phyloP scores from a whole-genome alignment of 2,888 invertebrate genomes.

The Catonia carolina region DNA sequence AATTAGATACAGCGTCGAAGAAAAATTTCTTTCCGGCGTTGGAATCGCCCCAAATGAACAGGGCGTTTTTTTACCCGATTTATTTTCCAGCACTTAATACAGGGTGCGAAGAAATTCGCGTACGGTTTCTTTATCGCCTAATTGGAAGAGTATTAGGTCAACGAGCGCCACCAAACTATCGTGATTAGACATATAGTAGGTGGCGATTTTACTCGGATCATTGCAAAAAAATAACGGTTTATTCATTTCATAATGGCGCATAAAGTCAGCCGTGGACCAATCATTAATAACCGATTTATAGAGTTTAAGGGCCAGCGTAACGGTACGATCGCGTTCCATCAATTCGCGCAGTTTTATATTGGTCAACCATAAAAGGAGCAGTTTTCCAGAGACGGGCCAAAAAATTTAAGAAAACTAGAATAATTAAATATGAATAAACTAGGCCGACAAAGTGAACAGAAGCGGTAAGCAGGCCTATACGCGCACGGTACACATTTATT shows the following conservation, averaged over 20 bases:
- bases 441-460: too few relatives aligned
- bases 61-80: background rate
- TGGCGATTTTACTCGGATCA: background rate
- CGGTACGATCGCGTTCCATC: too few relatives aligned
- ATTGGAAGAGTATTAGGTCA: background rate
- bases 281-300: too few relatives aligned
- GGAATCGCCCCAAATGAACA: background rate
- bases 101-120: background rate
- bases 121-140: background rate
- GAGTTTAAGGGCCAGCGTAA: too few relatives aligned
- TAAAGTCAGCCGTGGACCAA: background rate
- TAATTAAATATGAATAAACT: too few relatives aligned
- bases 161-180: background rate
- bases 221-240: background rate
- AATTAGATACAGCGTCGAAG: conserved; percentile 3
- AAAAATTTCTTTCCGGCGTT: conserved; percentile 19
- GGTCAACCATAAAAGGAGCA: background rate
- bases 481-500: too few relatives aligned
- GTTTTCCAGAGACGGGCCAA: too few relatives aligned
- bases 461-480: too few relatives aligned
- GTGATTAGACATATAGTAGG: background rate
- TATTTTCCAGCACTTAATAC: background rate
- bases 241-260: background rate
- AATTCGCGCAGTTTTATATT: background rate
- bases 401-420: too few relatives aligned